Evolutionary conservation across 2,888 invertebrate genomes (phyloP), one percentile per base, ranked within the genome.

Genomic region (Tachystola acroxantha): DNA sequence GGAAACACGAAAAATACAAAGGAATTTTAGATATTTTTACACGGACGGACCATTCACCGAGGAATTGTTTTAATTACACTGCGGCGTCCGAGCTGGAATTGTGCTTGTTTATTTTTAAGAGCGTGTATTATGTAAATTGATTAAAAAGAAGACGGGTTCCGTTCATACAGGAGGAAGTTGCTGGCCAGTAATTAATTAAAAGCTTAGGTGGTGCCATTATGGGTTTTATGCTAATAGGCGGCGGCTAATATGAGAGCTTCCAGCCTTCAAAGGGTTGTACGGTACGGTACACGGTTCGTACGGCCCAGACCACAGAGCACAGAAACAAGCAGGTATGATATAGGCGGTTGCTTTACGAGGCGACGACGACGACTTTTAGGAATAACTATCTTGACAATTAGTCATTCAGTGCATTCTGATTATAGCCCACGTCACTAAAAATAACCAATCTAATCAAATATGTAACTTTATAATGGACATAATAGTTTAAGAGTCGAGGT

Each of bases 101-200:
- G 12, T 36, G 33, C 36, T 31, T 51, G 47, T 55, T 39, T 39
- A 43, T 45, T 51, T 51, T 49, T 36, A 42, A 42, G 46, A 40
- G 47, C 41, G 37, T 59, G 62, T 67, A 50, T 47, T 57, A 67
- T 69, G 64, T 50, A 66, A 72, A 76, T 69, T 50, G 41, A 50
- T 57, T 63, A 59, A 59, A 64, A 66, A 65, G 53, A 22, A 4
- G 30, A 52, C 53, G 52, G 48, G 43, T 50, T 54, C 46, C 50
- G 49, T 63, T 57, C 59, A 61, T 58, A 53, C 56, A 46, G 54
- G 55, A 45, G 54, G 58, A 66, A 58, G 60, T 64, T 66, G 60
- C 60, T 62, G 67, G 74, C 55, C 64, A 60, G 73, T 79, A 79
- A 85, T 84, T 81, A 84, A 84, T 84, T 84, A 80, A 76, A 77